Conservation (phyloP, 2,797 vertebrate species). For the Echeneis naucrates region DNA sequence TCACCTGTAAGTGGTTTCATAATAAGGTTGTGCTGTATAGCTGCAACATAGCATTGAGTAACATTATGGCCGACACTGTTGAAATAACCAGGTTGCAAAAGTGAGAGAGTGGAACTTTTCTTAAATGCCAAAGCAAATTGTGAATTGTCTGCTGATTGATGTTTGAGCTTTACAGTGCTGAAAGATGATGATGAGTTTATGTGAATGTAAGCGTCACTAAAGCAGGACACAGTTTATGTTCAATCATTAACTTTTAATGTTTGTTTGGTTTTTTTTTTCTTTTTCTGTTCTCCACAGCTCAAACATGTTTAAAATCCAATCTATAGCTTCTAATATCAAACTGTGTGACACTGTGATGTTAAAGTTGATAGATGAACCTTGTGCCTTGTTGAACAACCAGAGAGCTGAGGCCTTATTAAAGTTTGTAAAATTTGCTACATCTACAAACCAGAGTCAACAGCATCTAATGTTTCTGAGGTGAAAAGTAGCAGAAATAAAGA, state of each 20-base stretch:
- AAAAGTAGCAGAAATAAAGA: constrained; percentile 30
- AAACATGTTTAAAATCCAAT: not conserved
- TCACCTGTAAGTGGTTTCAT: not conserved
- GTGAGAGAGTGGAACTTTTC: not conserved
- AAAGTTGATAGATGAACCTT: not conserved
- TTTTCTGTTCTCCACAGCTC: not conserved
- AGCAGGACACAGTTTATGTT: not conserved
- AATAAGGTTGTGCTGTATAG: not conserved
- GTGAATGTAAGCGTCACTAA: not conserved
- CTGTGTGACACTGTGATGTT: not conserved
- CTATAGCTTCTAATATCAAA: not conserved
- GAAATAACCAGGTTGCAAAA: not conserved
- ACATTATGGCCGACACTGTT: not conserved
- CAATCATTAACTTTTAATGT: no score
- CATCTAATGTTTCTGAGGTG: not conserved
- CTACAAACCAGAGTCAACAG: not conserved
- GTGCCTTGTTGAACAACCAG: constrained; percentile 28
- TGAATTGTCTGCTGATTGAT: not conserved
- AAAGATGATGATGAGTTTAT: not conserved
- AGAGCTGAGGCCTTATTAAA: constrained; percentile 9
- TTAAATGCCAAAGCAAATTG: not conserved
- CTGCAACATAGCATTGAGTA: not conserved
- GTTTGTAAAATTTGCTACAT: not conserved
- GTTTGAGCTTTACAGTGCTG: not conserved
- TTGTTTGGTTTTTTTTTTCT: no score